Evolutionary conservation across 2,113 vertebrate species (phyloP).

Genomic region (Ammodytes marinus): DNA sequence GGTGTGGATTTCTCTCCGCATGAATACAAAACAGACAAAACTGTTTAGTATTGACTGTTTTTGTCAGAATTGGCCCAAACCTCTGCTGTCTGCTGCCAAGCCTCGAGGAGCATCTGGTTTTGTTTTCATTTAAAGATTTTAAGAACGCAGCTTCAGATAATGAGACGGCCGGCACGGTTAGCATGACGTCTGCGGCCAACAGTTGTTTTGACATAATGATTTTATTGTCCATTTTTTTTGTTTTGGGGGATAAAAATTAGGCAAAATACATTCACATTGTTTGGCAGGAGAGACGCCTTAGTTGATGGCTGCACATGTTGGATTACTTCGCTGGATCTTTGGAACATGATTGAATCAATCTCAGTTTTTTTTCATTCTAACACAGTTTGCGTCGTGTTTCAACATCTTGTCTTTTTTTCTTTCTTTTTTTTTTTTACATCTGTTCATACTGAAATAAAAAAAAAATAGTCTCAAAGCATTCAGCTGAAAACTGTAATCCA

Average conservation of each 20-base stretch:
- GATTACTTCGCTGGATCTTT: not conserved
- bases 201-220: not conserved
- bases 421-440: conserved; percentile 7
- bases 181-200: conserved; percentile 17
- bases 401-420: conserved; percentile 2
- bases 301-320: not conserved
- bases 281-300: conserved; percentile 2
- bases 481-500: not conserved
- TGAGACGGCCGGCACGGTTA: conserved; percentile 38
- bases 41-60: conserved; percentile 49
- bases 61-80: conserved; percentile 30
- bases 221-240: conserved; percentile 6
- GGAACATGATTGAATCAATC: not conserved
- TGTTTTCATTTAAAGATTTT: conserved; percentile 18
- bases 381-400: not conserved
- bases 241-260: conserved; percentile 9
- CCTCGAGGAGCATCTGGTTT: conserved; percentile 68
- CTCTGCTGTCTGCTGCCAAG: conserved; percentile 44
- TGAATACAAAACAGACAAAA: conserved; percentile 14
- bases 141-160: conserved; percentile 32
- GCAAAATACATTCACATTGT: not conserved
- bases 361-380: not conserved
- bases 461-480: not conserved
- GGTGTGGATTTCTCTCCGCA: conserved; percentile 58
- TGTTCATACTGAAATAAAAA: conserved; percentile 44